These are phyloP conservation scores for Prinia subflava DNA, from an alignment of 2,113 vertebrate genomes.

Conservation along the genomic window DNA sequence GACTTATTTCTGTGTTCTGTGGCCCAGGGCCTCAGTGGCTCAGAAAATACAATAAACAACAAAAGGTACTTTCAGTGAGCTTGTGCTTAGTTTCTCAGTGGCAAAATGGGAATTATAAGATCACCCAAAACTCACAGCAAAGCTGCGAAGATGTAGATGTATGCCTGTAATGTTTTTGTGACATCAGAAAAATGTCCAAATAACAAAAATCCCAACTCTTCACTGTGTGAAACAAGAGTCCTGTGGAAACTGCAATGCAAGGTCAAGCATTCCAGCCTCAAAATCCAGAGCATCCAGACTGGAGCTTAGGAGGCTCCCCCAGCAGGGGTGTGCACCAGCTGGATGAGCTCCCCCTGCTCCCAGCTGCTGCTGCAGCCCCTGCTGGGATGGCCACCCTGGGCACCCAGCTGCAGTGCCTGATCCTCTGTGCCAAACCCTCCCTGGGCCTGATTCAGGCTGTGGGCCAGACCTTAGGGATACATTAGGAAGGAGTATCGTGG, in stretches of 20 bases:
- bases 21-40: background rate
- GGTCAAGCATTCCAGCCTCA: background rate
- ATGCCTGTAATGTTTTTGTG: background rate
- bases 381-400: rapidly evolving
- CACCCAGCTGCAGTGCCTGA: background rate
- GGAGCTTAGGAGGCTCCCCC: background rate
- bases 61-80: background rate
- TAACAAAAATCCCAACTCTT: background rate
- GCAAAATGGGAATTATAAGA: background rate
- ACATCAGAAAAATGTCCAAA: background rate
- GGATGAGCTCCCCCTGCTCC: background rate
- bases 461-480: background rate
- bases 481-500: background rate
- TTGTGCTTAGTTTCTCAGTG: background rate
- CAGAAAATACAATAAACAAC: background rate
- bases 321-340: rapidly evolving
- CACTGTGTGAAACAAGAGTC: background rate
- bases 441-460: background rate
- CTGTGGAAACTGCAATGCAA: background rate
- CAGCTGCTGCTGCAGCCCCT: background rate
- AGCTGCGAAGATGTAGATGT: background rate
- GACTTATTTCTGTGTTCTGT: background rate
- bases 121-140: background rate
- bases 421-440: background rate
- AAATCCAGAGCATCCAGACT: background rate